Evolutionary conservation across 2,888 invertebrate species (phyloP), one percentile per base, ranked within the genome.

Genomic region (Tenthredo notha): DNA sequence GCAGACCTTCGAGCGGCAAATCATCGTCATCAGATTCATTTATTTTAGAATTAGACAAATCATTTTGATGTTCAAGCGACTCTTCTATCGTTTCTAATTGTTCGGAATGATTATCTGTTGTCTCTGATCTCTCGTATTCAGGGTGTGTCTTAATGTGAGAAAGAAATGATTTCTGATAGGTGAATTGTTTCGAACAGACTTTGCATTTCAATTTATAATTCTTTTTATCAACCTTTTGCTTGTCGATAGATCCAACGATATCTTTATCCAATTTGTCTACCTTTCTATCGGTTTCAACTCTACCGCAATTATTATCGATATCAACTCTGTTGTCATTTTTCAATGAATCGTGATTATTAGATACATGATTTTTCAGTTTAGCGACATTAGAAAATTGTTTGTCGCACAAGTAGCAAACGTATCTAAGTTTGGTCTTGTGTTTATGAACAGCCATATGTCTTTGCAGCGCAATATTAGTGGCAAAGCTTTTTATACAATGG

Each of bases 151-250:
- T 91, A 1, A 91, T 90, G 47, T 92, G 92, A 2, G 90, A 88
- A 25, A 90, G 83, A 86, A 90, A 92, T 7, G 91, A 89, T 67
- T 92, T 92, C 74, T 91, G 90, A 87, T 92, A 91, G 6, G 90
- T 91, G 84, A 93, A 93, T 85, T 90, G 90, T 84, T 91, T 92
- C 5, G 88, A 86, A 84, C 92, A 93, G 70, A 92, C 87, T 85
- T 92, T 90, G 85, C 92, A 93, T 0, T 85, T 85, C 65, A 89
- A 92, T 87, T 91, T 91, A 33, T 86, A 84, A 40, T 77, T 87
- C 77, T 88, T 90, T 77, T 89, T 90, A 74, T 89, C 88, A 29
- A 65, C 83, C 80, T 86, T 88, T 50, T 67, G 67, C 1, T 75
- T 75, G 80, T 86, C 86, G 29, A 37, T 50, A 40, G 25, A 29